Conservation (phyloP, 2,113 vertebrate species). For the Tor tambroides region DNA sequence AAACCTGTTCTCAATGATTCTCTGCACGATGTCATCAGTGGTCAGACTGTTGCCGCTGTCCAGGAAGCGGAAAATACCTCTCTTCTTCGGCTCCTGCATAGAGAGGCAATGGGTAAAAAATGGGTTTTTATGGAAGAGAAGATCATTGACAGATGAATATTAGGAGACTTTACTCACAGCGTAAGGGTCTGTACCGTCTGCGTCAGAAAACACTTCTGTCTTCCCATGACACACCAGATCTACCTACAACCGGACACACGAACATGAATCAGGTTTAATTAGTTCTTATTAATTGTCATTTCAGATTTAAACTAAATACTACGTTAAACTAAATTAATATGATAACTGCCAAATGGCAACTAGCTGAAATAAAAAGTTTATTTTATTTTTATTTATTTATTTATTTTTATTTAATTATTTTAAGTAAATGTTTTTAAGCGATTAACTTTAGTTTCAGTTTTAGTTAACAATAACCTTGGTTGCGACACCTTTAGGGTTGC, state of each 20-base stretch:
- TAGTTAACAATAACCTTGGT: no score
- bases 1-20: slow-evolving; percentile 96
- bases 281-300: no score
- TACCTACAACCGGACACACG: slow-evolving; percentile 75
- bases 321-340: no score
- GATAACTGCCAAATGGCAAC: no score
- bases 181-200: slow-evolving; percentile 88
- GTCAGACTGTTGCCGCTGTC: slow-evolving; percentile 88
- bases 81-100: slow-evolving; percentile 85
- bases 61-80: slow-evolving; percentile 84
- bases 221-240: slow-evolving; percentile 94
- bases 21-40: slow-evolving; percentile 93
- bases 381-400: no score
- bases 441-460: no score
- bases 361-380: no score
- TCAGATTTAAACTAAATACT: no score
- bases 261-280: no score
- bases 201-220: slow-evolving; percentile 90
- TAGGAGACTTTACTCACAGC: slow-evolving; percentile 77
- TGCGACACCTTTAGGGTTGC: no score
- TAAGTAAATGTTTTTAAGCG: no score
- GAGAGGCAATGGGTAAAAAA: neutral
- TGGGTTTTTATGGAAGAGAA: neutral
- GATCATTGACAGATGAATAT: neutral
- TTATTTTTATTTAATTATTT: no score